These are phyloP conservation scores for Melangyna quadrimaculata DNA, from an alignment of 2,888 invertebrate genomes.

Conservation along the genomic window DNA sequence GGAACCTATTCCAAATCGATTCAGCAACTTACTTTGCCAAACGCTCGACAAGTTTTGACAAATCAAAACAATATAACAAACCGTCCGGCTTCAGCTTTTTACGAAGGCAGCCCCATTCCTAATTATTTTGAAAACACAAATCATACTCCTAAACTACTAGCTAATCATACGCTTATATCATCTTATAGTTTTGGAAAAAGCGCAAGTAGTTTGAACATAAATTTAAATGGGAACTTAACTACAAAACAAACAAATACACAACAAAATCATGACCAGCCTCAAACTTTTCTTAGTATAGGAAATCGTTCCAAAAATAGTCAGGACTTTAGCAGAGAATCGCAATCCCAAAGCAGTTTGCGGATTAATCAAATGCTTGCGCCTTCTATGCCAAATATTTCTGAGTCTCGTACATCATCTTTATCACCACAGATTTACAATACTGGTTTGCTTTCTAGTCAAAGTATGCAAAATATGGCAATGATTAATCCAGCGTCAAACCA, in stretches of 20 bases:
- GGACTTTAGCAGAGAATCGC: slow-evolving; percentile 77
- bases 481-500: slow-evolving; percentile 65
- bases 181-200: slow-evolving; percentile 75
- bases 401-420: slow-evolving; percentile 75
- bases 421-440: slow-evolving; percentile 55
- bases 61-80: slow-evolving; percentile 73
- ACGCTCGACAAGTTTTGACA: slow-evolving; percentile 60
- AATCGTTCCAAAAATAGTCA: slow-evolving; percentile 77
- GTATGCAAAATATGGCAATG: slow-evolving; percentile 81
- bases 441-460: slow-evolving; percentile 79
- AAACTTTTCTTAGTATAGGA: slow-evolving; percentile 76
- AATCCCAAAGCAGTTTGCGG: slow-evolving; percentile 77
- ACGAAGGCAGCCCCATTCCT: slow-evolving; percentile 76
- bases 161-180: slow-evolving; percentile 75
- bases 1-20: slow-evolving; percentile 77
- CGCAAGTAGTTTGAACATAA: slow-evolving; percentile 78
- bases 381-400: slow-evolving; percentile 81
- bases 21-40: slow-evolving; percentile 71
- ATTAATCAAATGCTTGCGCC: slow-evolving; percentile 81
- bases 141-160: slow-evolving; percentile 74
- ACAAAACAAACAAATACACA: slow-evolving; percentile 40
- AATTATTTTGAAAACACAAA: slow-evolving; percentile 57
- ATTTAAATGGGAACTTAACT: slow-evolving; percentile 73
- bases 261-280: slow-evolving; percentile 73
- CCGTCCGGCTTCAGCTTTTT: slow-evolving; percentile 81